phyloP scores from a whole-genome alignment of 2,888 invertebrate species.

The Trachelus troglodyta region DNA sequence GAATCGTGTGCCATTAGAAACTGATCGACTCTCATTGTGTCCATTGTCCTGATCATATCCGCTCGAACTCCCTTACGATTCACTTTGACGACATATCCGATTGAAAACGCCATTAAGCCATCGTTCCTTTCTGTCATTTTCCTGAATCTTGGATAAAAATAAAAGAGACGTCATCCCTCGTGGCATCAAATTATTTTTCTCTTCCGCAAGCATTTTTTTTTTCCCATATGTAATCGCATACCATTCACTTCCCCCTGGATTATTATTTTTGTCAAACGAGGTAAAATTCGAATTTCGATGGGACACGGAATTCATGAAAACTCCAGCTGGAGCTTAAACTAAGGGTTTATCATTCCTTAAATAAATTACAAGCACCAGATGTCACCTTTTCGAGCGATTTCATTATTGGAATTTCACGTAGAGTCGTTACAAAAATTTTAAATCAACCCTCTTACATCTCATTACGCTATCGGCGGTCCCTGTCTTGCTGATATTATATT shows the following conservation, averaged over 20 bases:
- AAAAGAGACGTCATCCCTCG: not conserved
- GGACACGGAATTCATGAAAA: not conserved
- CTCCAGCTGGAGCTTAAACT: not conserved
- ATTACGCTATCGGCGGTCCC: not conserved
- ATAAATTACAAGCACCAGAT: not conserved
- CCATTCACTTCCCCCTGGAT: not conserved
- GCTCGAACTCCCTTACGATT: not conserved
- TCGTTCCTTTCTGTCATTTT: not conserved
- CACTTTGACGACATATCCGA: conserved; percentile 4
- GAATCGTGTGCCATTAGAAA: conserved; percentile 7
- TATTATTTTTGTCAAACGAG: not conserved
- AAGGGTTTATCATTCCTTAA: not conserved
- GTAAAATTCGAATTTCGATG: not conserved
- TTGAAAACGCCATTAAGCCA: conserved; percentile 2
- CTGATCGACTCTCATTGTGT: not conserved
- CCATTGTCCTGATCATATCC: not conserved
- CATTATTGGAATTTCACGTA: not conserved
- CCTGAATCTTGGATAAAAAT: not conserved
- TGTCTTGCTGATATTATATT: not conserved
- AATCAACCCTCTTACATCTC: not conserved
- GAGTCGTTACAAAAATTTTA: not conserved
- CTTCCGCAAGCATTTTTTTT: not conserved
- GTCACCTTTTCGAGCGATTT: not conserved
- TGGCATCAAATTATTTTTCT: not conserved
- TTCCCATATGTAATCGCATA: not conserved